phyloP scores from a whole-genome alignment of 2,113 vertebrate genomes.

The Lynx canadensis region DNA sequence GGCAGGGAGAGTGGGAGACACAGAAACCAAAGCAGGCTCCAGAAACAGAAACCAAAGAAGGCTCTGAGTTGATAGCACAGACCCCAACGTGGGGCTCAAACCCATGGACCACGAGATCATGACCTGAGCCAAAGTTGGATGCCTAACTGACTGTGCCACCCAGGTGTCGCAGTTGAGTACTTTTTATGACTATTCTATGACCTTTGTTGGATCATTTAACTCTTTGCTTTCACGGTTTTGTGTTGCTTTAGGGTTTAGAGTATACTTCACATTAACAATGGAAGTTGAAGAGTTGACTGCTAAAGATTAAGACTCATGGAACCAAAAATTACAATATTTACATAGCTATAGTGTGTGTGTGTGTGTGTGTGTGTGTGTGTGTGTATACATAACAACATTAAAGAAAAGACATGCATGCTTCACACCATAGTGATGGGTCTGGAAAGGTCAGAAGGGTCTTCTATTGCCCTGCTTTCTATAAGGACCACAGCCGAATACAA shows the following conservation, averaged over 20 bases:
- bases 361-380: too few species aligned
- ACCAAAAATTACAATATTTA: not conserved
- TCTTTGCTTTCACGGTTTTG: not conserved
- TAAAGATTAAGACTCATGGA: not conserved
- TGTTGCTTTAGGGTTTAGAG: not conserved
- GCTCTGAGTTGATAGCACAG: too few species aligned
- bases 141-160: too few species aligned
- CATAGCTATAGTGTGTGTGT: not conserved
- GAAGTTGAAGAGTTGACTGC: not conserved
- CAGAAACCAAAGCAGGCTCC: too few species aligned
- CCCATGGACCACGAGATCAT: too few species aligned
- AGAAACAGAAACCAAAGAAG: too few species aligned
- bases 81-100: too few species aligned
- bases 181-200: not conserved
- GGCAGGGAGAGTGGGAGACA: too few species aligned
- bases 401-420: not conserved
- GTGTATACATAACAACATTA: not conserved
- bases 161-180: not conserved
- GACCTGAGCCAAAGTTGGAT: too few species aligned
- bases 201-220: not conserved
- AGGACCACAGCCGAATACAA: not conserved
- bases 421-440: not conserved
- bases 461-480: not conserved
- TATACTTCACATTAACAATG: not conserved
- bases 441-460: not conserved